Percentiles rank a stretch among this genome's conserved stretches.
These are phyloP conservation scores for Gymnorhina tibicen DNA, from an alignment of 2,113 vertebrate species.

Conservation along the genomic window DNA sequence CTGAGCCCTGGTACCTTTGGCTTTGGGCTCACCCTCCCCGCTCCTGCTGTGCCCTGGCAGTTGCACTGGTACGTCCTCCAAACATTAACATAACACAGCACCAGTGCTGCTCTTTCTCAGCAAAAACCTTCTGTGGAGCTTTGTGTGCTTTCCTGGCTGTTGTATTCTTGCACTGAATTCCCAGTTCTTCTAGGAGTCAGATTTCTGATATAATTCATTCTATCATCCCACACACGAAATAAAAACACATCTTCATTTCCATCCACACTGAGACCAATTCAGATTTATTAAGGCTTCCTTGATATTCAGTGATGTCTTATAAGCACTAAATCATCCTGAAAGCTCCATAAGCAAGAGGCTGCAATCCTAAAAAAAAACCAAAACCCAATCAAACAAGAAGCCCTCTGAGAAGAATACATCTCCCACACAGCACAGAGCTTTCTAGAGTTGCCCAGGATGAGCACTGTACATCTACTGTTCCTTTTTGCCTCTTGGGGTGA, in stretches of 20 bases:
- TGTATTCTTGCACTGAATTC: constrained; percentile 11
- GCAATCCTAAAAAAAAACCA: background rate
- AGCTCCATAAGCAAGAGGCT: background rate
- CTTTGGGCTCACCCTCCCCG: background rate
- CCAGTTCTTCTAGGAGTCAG: constrained; percentile 26
- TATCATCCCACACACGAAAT: constrained; percentile 43
- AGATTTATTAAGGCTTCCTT: constrained; percentile 60
- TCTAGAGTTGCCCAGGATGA: background rate
- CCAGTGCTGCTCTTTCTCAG: background rate
- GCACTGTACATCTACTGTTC: background rate
- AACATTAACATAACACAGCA: background rate
- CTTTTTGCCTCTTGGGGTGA: background rate
- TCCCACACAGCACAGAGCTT: constrained; percentile 3
- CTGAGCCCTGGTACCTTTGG: background rate
- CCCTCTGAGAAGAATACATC: constrained; percentile 38
- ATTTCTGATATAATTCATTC: constrained; percentile 49
- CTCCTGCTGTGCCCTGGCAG: background rate
- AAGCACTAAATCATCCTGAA: constrained; percentile 52
- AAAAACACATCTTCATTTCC: constrained; percentile 59
- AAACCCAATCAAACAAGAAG: constrained; percentile 31
- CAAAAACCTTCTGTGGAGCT: background rate
- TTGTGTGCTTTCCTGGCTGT: background rate
- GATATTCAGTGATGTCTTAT: constrained; percentile 51
- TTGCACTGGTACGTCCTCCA: background rate
- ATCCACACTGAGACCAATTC: constrained; percentile 64